Evolutionary conservation across 2,113 vertebrate species (phyloP).

Genomic region (Urocolius indicus): DNA sequence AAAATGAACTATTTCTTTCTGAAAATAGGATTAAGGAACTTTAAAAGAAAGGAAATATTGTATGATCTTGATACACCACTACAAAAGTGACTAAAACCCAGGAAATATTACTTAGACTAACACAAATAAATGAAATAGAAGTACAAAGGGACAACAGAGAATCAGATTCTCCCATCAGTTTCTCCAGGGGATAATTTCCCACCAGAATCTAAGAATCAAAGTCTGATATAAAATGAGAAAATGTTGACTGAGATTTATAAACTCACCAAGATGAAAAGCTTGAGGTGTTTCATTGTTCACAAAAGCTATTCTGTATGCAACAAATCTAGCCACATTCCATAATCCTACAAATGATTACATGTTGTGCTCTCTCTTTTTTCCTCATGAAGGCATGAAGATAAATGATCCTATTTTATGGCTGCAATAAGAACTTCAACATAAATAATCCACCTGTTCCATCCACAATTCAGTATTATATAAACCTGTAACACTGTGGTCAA

Average conservation of each 20-base stretch:
- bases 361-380: background rate
- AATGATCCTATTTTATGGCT: background rate
- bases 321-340: background rate
- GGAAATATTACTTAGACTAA: background rate
- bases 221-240: background rate
- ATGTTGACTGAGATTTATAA: background rate
- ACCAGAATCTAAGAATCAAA: background rate
- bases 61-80: background rate
- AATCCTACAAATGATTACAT: background rate
- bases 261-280: background rate
- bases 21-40: constrained; percentile 43
- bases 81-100: background rate
- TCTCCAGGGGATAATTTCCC: background rate
- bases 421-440: background rate
- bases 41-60: constrained; percentile 23
- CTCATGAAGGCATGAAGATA: background rate
- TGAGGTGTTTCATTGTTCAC: background rate
- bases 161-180: background rate
- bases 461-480: too few species aligned
- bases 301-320: background rate
- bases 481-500: background rate
- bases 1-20: constrained; percentile 34
- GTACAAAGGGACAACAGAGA: background rate
- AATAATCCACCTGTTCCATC: background rate
- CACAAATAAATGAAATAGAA: background rate